Evolutionary conservation across 1,140 invertebrate genomes (phyloP).

Genomic region (Asobara japonica): DNA sequence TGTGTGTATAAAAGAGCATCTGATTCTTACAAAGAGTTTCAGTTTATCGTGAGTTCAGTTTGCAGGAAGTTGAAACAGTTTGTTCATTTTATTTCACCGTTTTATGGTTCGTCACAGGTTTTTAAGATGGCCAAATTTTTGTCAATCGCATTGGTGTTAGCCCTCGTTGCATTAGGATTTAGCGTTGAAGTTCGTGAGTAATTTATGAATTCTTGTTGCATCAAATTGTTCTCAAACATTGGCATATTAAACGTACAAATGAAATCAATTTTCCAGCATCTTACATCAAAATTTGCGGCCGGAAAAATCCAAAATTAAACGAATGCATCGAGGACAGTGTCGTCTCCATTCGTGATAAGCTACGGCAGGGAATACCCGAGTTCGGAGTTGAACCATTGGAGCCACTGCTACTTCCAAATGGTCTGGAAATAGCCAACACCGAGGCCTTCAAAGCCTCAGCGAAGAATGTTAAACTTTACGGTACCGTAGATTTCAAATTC

Average conservation of each 20-base stretch:
- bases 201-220: background rate
- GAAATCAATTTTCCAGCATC: constrained; percentile 68
- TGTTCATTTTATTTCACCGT: background rate
- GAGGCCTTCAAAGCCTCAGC: constrained; percentile 62
- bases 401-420: constrained; percentile 68
- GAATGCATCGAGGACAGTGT: constrained; percentile 70
- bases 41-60: background rate
- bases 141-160: background rate
- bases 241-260: too few relatives aligned
- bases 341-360: constrained; percentile 61
- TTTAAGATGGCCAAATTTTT: background rate
- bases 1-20: background rate
- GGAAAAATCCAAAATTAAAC: constrained; percentile 70
- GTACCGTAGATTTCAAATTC: constrained; percentile 65
- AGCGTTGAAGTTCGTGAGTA: constrained; percentile 24
- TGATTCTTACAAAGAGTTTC: background rate
- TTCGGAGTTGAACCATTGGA: constrained; percentile 72
- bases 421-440: constrained; percentile 55
- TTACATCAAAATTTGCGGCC: constrained; percentile 74
- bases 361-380: constrained; percentile 72
- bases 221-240: too few relatives aligned
- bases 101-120: too few relatives aligned
- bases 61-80: background rate
- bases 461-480: constrained; percentile 65
- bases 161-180: background rate